phyloP scores from a whole-genome alignment of 1,140 invertebrate genomes.

The Philotrypesis tridentata region DNA sequence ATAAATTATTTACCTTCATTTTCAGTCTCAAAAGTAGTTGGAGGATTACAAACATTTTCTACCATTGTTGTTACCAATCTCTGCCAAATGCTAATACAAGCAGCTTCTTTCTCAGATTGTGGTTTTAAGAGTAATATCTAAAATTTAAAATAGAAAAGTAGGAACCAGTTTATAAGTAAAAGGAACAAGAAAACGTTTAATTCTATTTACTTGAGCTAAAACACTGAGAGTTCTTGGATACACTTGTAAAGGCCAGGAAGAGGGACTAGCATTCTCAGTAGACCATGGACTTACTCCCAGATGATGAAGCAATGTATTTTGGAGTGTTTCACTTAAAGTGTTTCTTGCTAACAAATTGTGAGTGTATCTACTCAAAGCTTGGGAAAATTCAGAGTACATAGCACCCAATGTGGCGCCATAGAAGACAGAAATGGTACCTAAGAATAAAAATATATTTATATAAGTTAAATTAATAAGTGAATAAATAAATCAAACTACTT shows the following conservation, averaged over 20 bases:
- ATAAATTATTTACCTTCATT: slow-evolving; percentile 77
- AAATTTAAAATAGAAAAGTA: slow-evolving; percentile 35
- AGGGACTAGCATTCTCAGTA: slow-evolving; percentile 72
- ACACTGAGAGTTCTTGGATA: slow-evolving; percentile 90
- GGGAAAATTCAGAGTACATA: slow-evolving; percentile 86
- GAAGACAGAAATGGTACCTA: slow-evolving; percentile 84
- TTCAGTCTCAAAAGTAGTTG: slow-evolving; percentile 75
- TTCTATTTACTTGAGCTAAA: slow-evolving; percentile 78
- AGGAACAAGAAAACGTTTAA: slow-evolving; percentile 18
- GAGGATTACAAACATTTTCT: slow-evolving; percentile 82
- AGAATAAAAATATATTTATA: slow-evolving; percentile 43
- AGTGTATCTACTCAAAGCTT: slow-evolving; percentile 85
- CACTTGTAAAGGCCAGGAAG: slow-evolving; percentile 87
- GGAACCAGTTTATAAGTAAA: neutral
- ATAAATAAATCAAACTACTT: slow-evolving; percentile 19
- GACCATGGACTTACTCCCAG: slow-evolving; percentile 85
- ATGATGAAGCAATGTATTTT: slow-evolving; percentile 83
- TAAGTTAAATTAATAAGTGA: neutral
- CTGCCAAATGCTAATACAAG: slow-evolving; percentile 93
- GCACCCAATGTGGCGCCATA: slow-evolving; percentile 81
- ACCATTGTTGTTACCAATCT: slow-evolving; percentile 90
- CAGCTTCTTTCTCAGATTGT: slow-evolving; percentile 89
- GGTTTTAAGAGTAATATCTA: slow-evolving; percentile 86
- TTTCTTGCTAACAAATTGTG: slow-evolving; percentile 88
- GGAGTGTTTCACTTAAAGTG: slow-evolving; percentile 79